Percentiles rank a stretch among this genome's conserved stretches.
phyloP scores from a whole-genome alignment of 2,888 invertebrate species.

The Cheilosia soror region DNA sequence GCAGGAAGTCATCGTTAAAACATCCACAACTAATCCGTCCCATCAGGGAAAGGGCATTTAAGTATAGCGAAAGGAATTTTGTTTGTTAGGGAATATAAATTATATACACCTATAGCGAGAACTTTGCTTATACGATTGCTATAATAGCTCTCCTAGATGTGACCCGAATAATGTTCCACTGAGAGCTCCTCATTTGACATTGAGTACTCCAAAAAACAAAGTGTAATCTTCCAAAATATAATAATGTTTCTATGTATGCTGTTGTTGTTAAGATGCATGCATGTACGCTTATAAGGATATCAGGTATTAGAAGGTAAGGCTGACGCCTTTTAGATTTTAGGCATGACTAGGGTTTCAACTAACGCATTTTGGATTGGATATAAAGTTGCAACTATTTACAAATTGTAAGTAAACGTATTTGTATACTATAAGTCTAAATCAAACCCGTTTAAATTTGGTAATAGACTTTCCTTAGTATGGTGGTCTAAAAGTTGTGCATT shows the following conservation, averaged over 20 bases:
- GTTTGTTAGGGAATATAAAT: slow-evolving; percentile 25
- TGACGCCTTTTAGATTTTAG: slow-evolving; percentile 16
- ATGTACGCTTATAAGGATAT: slow-evolving; percentile 12
- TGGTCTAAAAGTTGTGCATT: too few species aligned
- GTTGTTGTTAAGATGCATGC: slow-evolving; percentile 28
- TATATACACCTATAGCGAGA: background rate
- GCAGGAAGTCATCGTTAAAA: slow-evolving; percentile 81
- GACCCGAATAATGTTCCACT: slow-evolving; percentile 17
- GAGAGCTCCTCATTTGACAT: background rate
- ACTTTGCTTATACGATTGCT: slow-evolving; percentile 7
- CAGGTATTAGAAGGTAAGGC: slow-evolving; percentile 22
- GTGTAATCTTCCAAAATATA: slow-evolving; percentile 35
- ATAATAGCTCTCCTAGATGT: slow-evolving; percentile 6
- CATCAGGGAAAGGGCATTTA: slow-evolving; percentile 60
- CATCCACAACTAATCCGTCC: slow-evolving; percentile 25
- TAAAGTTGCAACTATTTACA: background rate
- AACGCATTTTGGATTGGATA: slow-evolving; percentile 4
- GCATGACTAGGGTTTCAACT: slow-evolving; percentile 39
- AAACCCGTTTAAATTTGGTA: too few species aligned
- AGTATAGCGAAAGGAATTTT: background rate
- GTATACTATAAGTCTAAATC: too few species aligned
- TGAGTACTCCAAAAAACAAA: slow-evolving; percentile 4
- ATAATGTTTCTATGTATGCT: background rate
- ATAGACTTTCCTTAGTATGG: too few species aligned
- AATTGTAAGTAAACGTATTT: too few species aligned